Percentiles rank a stretch among this genome's conserved stretches.
Evolutionary conservation across 2,797 vertebrate species (phyloP).

Genomic region (Hypotaenidia okinawae): DNA sequence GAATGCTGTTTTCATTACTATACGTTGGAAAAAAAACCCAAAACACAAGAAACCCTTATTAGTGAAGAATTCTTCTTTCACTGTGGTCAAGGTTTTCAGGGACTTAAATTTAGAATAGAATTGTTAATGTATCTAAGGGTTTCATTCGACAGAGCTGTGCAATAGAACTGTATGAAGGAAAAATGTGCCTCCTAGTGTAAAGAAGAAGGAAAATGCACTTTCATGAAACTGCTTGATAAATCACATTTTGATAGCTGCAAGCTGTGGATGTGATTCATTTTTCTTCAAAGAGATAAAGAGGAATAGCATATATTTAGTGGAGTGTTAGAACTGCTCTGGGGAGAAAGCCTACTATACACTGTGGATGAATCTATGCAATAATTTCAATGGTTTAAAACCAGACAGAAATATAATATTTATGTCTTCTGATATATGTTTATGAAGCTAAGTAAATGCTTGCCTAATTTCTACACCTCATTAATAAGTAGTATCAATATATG

Average conservation of each 20-base stretch:
- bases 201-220: slow-evolving; percentile 44
- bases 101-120: slow-evolving; percentile 9
- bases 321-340: slow-evolving; percentile 17
- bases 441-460: slow-evolving; percentile 34
- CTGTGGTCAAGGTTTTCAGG: neutral
- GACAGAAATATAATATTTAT: slow-evolving; percentile 43
- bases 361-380: slow-evolving; percentile 3
- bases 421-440: neutral
- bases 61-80: neutral
- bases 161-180: slow-evolving; percentile 48
- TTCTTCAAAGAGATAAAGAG: slow-evolving; percentile 59
- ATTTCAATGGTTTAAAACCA: slow-evolving; percentile 27
- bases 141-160: neutral
- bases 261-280: slow-evolving; percentile 64
- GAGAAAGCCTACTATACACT: neutral
- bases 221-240: slow-evolving; percentile 37
- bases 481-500: neutral
- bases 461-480: slow-evolving; percentile 31
- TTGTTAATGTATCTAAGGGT: neutral
- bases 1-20: neutral
- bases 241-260: slow-evolving; percentile 58
- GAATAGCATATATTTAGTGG: slow-evolving; percentile 48
- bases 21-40: neutral
- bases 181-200: slow-evolving; percentile 78
- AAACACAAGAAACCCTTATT: neutral